A percentile compares a stretch with the other conserved stretches of the same genome.
phyloP scores from a whole-genome alignment of 1,140 invertebrate species.

The Hyposmocoma kahamanoa region DNA sequence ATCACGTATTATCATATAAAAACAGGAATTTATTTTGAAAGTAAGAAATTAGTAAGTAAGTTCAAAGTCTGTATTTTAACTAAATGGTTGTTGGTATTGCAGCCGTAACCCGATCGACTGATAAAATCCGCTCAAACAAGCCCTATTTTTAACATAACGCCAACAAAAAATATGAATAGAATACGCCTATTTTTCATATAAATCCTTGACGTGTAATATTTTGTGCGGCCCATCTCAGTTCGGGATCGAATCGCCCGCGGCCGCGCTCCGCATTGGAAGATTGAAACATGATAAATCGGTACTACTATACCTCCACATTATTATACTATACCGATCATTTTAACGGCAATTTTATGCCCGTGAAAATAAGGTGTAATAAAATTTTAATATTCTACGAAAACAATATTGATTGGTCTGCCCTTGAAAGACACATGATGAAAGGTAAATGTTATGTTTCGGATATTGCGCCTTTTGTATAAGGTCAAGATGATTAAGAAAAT shows the following conservation, averaged over 20 bases:
- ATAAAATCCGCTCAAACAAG: too few species aligned
- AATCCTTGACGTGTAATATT: constrained; percentile 13
- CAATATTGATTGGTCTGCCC: constrained; percentile 18
- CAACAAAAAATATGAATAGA: constrained; percentile 5
- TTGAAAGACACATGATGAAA: too few species aligned
- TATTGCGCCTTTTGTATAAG: too few species aligned
- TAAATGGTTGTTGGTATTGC: too few species aligned
- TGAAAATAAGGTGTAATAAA: constrained; percentile 35
- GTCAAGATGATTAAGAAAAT: too few species aligned
- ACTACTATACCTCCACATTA: constrained; percentile 14
- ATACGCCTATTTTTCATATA: constrained; percentile 14
- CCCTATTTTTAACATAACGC: background rate
- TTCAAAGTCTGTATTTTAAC: too few species aligned
- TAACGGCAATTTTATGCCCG: constrained; percentile 22
- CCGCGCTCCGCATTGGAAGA: constrained; percentile 15
- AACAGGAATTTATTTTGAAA: too few species aligned
- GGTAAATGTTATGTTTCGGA: too few species aligned
- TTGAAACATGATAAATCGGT: constrained; percentile 44
- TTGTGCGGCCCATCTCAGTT: background rate
- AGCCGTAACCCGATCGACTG: too few species aligned
- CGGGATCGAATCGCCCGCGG: background rate
- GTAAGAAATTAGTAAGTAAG: too few species aligned
- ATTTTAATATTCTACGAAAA: constrained; percentile 36
- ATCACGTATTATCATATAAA: too few species aligned
- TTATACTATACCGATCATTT: constrained; percentile 22